These are phyloP conservation scores for Chromobotia macracanthus DNA, from an alignment of 2,797 vertebrate genomes.

Conservation along the genomic window DNA sequence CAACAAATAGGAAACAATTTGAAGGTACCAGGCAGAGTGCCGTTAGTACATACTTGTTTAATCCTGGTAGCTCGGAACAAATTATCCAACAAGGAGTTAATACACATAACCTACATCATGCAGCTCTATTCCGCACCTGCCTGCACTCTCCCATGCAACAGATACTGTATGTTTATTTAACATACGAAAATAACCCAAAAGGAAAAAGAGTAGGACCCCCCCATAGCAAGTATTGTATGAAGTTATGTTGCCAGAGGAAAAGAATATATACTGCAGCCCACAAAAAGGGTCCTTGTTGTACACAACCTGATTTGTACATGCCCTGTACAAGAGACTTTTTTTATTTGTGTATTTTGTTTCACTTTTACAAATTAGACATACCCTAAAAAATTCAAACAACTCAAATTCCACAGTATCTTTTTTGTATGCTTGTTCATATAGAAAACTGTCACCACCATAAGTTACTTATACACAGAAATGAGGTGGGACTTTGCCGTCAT, in stretches of 20 bases:
- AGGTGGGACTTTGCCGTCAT: constrained; percentile 70
- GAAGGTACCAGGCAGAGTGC: constrained; percentile 84
- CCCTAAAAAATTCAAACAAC: constrained; percentile 89
- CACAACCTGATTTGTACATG: constrained; percentile 85
- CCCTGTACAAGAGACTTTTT: constrained; percentile 82
- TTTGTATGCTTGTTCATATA: constrained; percentile 71
- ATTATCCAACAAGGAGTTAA: constrained; percentile 91
- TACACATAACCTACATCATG: constrained; percentile 99
- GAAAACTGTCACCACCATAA: constrained; percentile 84
- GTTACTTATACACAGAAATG: constrained; percentile 81
- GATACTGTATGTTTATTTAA: constrained; percentile 85
- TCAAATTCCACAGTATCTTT: constrained; percentile 83
- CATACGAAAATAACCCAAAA: constrained; percentile 77
- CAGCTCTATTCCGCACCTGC: constrained; percentile 93
- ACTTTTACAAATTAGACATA: constrained; percentile 91
- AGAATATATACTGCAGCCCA: constrained; percentile 79
- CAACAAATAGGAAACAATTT: constrained; percentile 98
- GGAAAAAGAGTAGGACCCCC: constrained; percentile 81
- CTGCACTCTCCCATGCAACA: constrained; percentile 98
- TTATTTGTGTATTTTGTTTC: constrained; percentile 61
- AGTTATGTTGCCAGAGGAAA: constrained; percentile 83
- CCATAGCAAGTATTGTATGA: constrained; percentile 84
- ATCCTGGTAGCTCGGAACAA: constrained; percentile 89
- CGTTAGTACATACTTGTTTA: constrained; percentile 81
- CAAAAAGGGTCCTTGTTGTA: constrained; percentile 86